Conservation (phyloP, 2,888 invertebrate genomes). For the Gisinianus flammeolus region DNA sequence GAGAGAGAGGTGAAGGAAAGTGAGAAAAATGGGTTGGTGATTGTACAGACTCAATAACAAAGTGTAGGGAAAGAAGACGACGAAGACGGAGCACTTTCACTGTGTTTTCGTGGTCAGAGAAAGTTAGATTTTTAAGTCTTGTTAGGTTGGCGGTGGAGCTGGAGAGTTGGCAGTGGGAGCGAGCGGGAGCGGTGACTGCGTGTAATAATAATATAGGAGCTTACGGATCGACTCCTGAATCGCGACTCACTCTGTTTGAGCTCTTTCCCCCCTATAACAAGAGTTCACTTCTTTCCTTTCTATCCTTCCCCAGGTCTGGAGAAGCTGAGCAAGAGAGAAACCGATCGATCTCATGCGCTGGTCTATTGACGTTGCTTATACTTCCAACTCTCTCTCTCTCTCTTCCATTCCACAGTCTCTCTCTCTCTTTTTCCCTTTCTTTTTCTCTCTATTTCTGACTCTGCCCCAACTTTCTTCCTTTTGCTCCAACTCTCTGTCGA, state of each 20-base stretch:
- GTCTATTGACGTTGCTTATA: background rate
- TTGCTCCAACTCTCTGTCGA: too few species aligned
- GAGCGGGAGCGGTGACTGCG: background rate
- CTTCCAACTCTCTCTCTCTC: constrained; percentile 2
- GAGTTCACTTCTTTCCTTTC: constrained; percentile 9
- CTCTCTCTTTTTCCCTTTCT: background rate
- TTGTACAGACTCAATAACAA: background rate
- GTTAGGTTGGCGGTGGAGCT: too few species aligned
- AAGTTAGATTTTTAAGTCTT: too few species aligned
- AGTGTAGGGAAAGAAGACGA: background rate
- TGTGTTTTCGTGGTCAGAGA: background rate
- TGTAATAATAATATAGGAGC: constrained; percentile 16
- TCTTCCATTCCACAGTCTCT: background rate
- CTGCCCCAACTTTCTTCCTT: background rate
- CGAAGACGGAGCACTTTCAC: background rate
- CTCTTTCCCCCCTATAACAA: constrained; percentile 24
- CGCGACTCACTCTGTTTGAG: constrained; percentile 30
- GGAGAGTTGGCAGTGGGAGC: background rate
- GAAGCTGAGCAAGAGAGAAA: constrained; percentile 22
- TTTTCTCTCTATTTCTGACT: background rate
- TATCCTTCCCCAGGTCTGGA: constrained; percentile 27
- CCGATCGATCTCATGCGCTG: constrained; percentile 39
- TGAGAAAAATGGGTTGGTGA: background rate
- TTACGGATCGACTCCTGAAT: constrained; percentile 34
- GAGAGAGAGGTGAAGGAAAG: background rate